phyloP scores from a whole-genome alignment of 2,888 invertebrate species.

The Agrilus mali region DNA sequence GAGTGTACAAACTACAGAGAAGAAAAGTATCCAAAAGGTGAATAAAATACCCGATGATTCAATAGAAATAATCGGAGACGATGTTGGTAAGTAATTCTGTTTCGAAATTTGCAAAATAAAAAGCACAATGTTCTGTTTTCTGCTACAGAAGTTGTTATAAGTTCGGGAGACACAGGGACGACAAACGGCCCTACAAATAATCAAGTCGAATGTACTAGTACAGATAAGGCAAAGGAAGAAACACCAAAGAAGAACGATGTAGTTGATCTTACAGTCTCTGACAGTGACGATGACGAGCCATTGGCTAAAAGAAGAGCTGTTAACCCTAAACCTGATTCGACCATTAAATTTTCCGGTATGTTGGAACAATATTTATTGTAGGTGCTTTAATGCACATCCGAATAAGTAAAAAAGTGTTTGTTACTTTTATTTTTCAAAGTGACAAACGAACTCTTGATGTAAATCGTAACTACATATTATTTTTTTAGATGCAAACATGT shows the following conservation, averaged over 20 bases:
- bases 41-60: slow-evolving; percentile 34
- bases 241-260: slow-evolving; percentile 35
- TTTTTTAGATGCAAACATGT: too few relatives aligned
- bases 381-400: too few relatives aligned
- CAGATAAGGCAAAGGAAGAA: slow-evolving; percentile 11
- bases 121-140: background rate
- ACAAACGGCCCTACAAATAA: slow-evolving; percentile 8
- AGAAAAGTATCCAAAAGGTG: slow-evolving; percentile 39
- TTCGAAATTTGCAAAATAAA: background rate
- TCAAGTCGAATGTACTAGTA: slow-evolving; percentile 7
- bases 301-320: slow-evolving; percentile 45
- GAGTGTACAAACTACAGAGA: slow-evolving; percentile 55
- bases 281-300: slow-evolving; percentile 57
- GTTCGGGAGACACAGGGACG: slow-evolving; percentile 19
- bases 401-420: too few relatives aligned
- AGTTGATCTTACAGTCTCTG: slow-evolving; percentile 61
- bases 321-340: slow-evolving; percentile 35
- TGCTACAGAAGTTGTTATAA: slow-evolving; percentile 16
- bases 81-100: slow-evolving; percentile 45
- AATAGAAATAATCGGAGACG: slow-evolving; percentile 64
- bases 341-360: slow-evolving; percentile 32
- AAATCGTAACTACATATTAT: too few relatives aligned
- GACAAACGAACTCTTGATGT: too few relatives aligned
- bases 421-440: too few relatives aligned
- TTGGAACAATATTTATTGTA: slow-evolving; percentile 16